Evolutionary conservation across 2,888 invertebrate species (phyloP), one percentile per base, ranked within the genome.

Genomic region (Chloroclysta siterata): DNA sequence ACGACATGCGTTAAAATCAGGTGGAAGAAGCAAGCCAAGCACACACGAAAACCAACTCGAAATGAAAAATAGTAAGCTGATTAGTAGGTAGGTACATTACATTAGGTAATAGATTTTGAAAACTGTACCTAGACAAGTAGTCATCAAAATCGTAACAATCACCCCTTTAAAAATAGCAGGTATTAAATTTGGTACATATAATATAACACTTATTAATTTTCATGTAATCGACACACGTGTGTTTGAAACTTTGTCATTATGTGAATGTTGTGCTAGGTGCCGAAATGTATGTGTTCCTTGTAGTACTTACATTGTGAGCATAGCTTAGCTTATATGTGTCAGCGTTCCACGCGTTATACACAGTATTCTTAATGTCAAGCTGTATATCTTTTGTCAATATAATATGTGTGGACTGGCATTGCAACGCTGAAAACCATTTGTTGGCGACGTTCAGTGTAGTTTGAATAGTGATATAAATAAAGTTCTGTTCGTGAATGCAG

Each of bases 11-110:
- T 64, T 65, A 51, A 68, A n/a, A 69, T 46, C 50, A 59, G 63
- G 69, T 71, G 72, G 70, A 65, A 69, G 60, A 70, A 73, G 74
- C 73, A 68, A 71, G 73, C 69, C 53, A 87, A 79, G 74, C 75
- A 58, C 61, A 60, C 53, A 48, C 33, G 11, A 41, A 69, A 54
- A 53, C 44, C 63, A 56, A 52, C 52, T 33, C 17, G 36, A 66
- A 68, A 65, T 48, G 53, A 63, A 55, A 65, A 55, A 61, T 47
- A 48, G 66, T 51, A 61, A 65, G 61, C 61, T 58, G 52, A 44
- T 55, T 53, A 46, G 44, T 54, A 39, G 22, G 1, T 22, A 22
- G 22, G 22, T 22, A 22, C 17, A 22, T 36, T 11, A 53, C 29
- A 56, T 48, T 29, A 56, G 36, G 50, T 17, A 51, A n/a, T 42